A percentile compares a stretch with the other conserved stretches of the same genome.
Evolutionary conservation across 2,797 vertebrate species (phyloP).

Genomic region (Arctocebus calabarensis): DNA sequence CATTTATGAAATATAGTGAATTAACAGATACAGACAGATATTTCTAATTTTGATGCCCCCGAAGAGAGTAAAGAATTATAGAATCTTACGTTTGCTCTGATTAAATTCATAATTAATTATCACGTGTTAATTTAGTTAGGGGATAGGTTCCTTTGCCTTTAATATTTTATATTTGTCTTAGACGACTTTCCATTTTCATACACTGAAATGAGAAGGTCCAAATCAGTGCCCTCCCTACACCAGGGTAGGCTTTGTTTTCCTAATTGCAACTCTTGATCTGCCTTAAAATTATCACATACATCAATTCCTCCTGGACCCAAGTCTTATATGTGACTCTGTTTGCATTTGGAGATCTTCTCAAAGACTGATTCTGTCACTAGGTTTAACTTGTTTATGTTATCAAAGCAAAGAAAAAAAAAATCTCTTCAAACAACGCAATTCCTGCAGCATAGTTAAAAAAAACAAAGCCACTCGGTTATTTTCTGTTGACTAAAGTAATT

Average conservation of each 20-base stretch:
- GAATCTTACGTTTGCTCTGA: background rate
- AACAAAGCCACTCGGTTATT: background rate
- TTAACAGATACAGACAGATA: background rate
- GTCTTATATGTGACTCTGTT: background rate
- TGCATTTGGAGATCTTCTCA: background rate
- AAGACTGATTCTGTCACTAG: background rate
- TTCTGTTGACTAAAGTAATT: background rate
- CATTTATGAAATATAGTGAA: background rate
- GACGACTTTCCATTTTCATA: background rate
- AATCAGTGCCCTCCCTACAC: background rate
- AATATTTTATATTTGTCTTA: background rate
- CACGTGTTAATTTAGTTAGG: background rate
- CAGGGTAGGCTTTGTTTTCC: background rate
- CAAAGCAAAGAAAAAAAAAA: background rate
- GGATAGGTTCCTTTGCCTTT: background rate
- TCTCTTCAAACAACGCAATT: background rate
- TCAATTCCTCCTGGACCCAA: background rate
- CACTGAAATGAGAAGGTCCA: background rate
- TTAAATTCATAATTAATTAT: constrained; percentile 18
- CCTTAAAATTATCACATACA: background rate
- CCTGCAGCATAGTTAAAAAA: background rate
- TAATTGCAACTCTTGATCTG: background rate
- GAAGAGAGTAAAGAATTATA: background rate
- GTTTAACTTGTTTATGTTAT: background rate
- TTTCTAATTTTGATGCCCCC: background rate